Conservation (phyloP, 2,113 vertebrate species). For the Ceyx cyanopectus region DNA sequence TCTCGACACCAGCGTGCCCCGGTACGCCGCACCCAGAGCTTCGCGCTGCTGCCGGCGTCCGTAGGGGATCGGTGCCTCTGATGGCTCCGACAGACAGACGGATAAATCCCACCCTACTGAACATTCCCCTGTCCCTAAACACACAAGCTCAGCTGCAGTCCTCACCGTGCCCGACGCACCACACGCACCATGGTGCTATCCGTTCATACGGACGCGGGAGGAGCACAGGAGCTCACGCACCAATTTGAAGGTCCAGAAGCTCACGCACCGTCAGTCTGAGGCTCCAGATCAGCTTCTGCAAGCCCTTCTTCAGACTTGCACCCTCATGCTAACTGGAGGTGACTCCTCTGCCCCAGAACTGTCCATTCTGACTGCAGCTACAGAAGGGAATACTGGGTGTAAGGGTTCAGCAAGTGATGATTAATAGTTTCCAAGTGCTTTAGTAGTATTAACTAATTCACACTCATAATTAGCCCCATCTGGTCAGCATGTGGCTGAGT, state of each 20-base stretch:
- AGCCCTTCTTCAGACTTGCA: background rate
- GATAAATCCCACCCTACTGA: accelerated
- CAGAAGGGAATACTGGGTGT: accelerated
- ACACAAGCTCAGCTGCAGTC: background rate
- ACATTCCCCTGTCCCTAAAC: background rate
- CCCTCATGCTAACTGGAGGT: background rate
- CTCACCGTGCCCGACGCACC: accelerated
- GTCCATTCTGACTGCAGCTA: background rate
- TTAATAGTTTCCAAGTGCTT: background rate
- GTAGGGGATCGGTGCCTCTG: accelerated
- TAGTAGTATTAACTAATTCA: background rate
- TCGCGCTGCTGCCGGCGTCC: accelerated
- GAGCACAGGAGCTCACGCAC: background rate
- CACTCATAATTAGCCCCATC: background rate
- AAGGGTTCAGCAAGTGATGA: background rate
- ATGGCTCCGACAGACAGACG: background rate
- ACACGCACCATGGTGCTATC: accelerated
- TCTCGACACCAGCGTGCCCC: too few species aligned
- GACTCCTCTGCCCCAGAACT: background rate
- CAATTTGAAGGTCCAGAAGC: background rate
- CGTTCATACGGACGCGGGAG: background rate
- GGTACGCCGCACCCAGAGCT: background rate
- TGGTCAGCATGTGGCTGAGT: background rate
- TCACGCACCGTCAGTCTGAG: background rate
- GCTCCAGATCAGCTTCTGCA: background rate